Conservation (phyloP, 2,113 vertebrate genomes). For the Microtus ochrogaster region DNA sequence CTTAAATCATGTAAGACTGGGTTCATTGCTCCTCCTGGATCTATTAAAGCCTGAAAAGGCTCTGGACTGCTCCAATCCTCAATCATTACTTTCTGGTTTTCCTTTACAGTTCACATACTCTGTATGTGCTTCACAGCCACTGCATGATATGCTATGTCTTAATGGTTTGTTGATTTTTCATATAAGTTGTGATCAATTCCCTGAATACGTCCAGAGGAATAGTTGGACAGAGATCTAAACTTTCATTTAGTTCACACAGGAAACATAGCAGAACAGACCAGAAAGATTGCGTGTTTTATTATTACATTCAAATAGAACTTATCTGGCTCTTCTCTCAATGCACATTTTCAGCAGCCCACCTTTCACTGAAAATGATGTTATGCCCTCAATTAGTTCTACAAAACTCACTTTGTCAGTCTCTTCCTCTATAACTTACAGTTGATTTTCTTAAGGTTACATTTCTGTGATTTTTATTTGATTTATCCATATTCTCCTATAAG, state of each 20-base stretch:
- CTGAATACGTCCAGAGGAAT: background rate
- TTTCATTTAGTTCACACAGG: background rate
- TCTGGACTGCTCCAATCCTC: background rate
- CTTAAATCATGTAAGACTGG: slow-evolving; percentile 3
- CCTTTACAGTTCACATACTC: background rate
- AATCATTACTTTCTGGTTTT: background rate
- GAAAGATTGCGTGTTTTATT: background rate
- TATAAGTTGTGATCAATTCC: background rate
- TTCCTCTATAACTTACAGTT: background rate
- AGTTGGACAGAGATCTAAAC: background rate
- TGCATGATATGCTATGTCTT: background rate
- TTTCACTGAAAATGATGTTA: background rate
- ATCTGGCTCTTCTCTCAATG: background rate
- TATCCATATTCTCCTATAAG: background rate
- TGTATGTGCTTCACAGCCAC: background rate
- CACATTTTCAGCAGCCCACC: background rate
- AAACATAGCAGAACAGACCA: background rate
- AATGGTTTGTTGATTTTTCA: slow-evolving; percentile 1
- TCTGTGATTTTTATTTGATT: background rate
- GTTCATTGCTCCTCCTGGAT: background rate
- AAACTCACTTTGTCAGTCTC: background rate
- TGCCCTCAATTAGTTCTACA: background rate
- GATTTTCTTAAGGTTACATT: background rate
- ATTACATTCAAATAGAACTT: background rate
- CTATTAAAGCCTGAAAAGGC: background rate